Evolutionary conservation across 1,140 invertebrate genomes (phyloP), one percentile per base, ranked within the genome.

Genomic region (Diorhabda carinulata): DNA sequence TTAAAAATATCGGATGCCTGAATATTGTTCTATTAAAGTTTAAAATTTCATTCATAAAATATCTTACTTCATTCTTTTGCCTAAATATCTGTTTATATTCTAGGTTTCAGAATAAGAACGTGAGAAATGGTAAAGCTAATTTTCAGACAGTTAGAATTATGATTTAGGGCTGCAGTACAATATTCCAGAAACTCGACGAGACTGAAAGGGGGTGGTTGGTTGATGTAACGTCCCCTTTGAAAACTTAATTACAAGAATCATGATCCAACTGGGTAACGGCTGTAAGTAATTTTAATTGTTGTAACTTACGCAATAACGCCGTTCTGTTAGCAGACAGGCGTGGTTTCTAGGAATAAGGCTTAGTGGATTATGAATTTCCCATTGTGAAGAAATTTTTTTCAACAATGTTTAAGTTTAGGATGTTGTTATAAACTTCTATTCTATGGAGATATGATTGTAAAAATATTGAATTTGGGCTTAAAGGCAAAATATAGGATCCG

Each of bases 221-320:
- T 70, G 66, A 70, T 68, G 70, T 71, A 69, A 73, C 72, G 47
- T 73, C 58, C 68, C 61, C 25, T 58, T 64, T 69, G 70, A 73
- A 74, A 72, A 74, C 73, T 74, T 74, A 74, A 74, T 74, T 74
- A 72, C 70, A 72, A 72, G 70, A 72, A 72, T 74, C 65, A 58
- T 67, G 70, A 69, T 70, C 70, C 70, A 56, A 64, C 67, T 41
- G 68, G 73, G 73, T 66, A 68, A 58, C 73, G 69, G 68, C 66
- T 74, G 73, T 66, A 64, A 70, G 70, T 70, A 74, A 70, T 72
- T 72, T 59, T 64, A 73, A 73, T 66, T 68, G 72, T 25, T 64
- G 44, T 60, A 66, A 73, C 64, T 70, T 70, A 64, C 64, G 67
- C 43, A 72, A 64, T 64, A 68, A 65, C 57, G 47, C 64, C 64